Conservation (phyloP, 2,797 vertebrate species). For the Perodicticus potto region DNA sequence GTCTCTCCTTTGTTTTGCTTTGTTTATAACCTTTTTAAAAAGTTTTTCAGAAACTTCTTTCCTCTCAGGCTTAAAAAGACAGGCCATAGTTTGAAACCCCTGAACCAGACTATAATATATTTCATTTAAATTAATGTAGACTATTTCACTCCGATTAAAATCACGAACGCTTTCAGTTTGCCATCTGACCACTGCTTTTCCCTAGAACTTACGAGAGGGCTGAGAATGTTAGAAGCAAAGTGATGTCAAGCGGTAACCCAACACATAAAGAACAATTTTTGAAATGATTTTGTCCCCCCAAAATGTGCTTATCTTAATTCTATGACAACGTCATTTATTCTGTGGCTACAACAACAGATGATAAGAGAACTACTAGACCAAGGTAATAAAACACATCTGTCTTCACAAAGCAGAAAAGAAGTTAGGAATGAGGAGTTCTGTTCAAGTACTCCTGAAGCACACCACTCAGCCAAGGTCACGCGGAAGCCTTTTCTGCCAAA, state of each 20-base stretch:
- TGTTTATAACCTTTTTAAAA: constrained; percentile 20
- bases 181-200: neutral
- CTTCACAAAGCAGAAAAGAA: constrained; percentile 4
- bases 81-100: neutral
- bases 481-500: constrained; percentile 14
- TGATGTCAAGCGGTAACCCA: neutral
- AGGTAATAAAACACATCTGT: neutral
- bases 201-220: neutral
- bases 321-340: neutral
- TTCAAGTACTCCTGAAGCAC: neutral
- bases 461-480: constrained; percentile 26
- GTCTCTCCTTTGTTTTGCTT: constrained; percentile 21
- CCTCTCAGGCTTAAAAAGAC: neutral
- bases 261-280: neutral
- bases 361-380: neutral
- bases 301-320: neutral
- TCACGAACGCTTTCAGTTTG: neutral
- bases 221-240: neutral
- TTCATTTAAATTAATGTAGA: neutral
- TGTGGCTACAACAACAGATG: neutral
- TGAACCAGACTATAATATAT: neutral
- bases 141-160: constrained; percentile 9
- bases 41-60: neutral
- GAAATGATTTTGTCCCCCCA: no score
- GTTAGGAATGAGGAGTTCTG: neutral